Percentiles rank a stretch among this genome's conserved stretches.
Conservation (phyloP, 92 coral and sea anemone species). For the Heteractis magnifica region DNA sequence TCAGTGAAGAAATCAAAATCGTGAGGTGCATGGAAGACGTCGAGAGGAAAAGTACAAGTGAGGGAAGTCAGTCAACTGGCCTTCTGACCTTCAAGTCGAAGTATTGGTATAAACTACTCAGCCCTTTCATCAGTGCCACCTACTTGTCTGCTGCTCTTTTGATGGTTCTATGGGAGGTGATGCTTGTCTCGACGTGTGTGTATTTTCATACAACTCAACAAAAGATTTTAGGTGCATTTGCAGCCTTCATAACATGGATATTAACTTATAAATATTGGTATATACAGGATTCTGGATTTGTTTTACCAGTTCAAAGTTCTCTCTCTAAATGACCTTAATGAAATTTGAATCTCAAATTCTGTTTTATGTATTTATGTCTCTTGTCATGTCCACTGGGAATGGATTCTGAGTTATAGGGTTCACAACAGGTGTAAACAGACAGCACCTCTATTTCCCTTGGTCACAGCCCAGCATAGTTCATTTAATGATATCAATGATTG, state of each 20-base stretch:
- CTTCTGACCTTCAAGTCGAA: slow-evolving; percentile 12
- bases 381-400: too few relatives aligned
- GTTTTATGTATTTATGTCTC: not conserved
- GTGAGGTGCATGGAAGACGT: slow-evolving; percentile 36
- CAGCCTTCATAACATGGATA: slow-evolving; percentile 75
- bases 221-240: slow-evolving; percentile 70
- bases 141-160: slow-evolving; percentile 50
- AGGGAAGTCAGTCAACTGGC: slow-evolving; percentile 1
- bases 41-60: not conserved
- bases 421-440: too few relatives aligned
- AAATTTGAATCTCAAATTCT: not conserved
- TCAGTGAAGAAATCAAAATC: slow-evolving; percentile 82
- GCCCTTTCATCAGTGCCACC: slow-evolving; percentile 45
- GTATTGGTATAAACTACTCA: slow-evolving; percentile 34
- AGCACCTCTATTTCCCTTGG: too few relatives aligned
- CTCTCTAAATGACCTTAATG: not conserved
- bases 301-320: slow-evolving; percentile 11
- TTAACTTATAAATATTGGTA: slow-evolving; percentile 62
- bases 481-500: too few relatives aligned
- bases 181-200: slow-evolving; percentile 71
- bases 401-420: too few relatives aligned
- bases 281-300: slow-evolving; percentile 1
- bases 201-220: slow-evolving; percentile 75
- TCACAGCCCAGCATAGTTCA: too few relatives aligned
- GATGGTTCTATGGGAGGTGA: slow-evolving; percentile 73